Conservation (phyloP, 1,140 invertebrate genomes). For the Papilio xuthus region DNA sequence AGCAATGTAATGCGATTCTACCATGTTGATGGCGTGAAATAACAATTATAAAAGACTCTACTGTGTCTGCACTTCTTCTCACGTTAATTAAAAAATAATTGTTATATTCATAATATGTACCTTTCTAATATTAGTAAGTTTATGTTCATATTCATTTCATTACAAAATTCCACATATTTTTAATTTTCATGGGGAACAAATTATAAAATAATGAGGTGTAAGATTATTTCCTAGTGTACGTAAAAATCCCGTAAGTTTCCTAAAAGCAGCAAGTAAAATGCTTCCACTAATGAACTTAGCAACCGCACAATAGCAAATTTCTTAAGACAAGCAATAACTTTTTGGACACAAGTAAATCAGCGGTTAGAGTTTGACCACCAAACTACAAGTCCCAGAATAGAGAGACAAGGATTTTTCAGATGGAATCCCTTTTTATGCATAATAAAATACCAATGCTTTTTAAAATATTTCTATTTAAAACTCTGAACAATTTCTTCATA, state of each 20-base stretch:
- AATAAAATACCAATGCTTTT: no score
- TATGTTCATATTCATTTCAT: neutral
- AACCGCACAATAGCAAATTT: constrained; percentile 5
- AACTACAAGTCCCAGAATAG: neutral
- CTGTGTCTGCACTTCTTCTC: constrained; percentile 36
- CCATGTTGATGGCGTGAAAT: constrained; percentile 57
- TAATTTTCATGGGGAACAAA: neutral
- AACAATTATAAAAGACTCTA: constrained; percentile 55
- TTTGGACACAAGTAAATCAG: neutral
- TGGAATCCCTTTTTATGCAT: no score
- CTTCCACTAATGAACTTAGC: constrained; percentile 26
- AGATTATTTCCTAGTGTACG: neutral
- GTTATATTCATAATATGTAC: neutral
- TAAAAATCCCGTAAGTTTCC: neutral
- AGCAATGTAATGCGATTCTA: constrained; percentile 58
- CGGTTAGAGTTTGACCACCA: neutral
- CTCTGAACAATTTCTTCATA: no score
- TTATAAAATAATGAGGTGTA: neutral
- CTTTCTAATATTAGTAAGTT: neutral
- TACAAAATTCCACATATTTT: neutral
- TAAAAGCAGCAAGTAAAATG: neutral
- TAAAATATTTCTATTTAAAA: no score
- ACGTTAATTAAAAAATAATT: neutral
- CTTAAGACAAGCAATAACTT: neutral
- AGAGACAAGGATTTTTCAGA: neutral